Evolutionary conservation across 2,888 invertebrate genomes (phyloP).

Genomic region (Ornithoptera priamus): DNA sequence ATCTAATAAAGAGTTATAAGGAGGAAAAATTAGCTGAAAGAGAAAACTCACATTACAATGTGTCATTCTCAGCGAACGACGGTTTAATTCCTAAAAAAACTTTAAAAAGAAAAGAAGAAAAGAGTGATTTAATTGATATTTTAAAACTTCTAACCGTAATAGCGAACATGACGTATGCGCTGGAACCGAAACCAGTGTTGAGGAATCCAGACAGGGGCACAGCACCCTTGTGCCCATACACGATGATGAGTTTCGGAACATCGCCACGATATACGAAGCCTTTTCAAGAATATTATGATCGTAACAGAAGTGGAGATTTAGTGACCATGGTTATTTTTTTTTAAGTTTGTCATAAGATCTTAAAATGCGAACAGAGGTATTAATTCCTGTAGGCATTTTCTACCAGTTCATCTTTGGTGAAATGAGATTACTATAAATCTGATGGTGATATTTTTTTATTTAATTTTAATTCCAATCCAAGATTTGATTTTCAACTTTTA

Average conservation of each 20-base stretch:
- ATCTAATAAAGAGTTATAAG: constrained; percentile 10
- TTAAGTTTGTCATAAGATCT: too few relatives aligned
- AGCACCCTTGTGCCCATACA: constrained; percentile 16
- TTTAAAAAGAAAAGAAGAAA: neutral
- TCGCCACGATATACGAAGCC: constrained; percentile 13
- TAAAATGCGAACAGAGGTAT: too few relatives aligned
- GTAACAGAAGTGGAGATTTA: constrained; percentile 9
- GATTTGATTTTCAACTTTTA: too few relatives aligned
- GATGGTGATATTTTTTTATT: too few relatives aligned
- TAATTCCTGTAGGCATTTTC: too few relatives aligned
- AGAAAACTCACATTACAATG: neutral
- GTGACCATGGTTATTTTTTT: constrained; percentile 18
- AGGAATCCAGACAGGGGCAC: neutral
- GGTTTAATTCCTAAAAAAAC: neutral
- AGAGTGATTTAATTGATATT: constrained; percentile 1
- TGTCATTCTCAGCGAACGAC: neutral
- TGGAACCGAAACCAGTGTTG: neutral
- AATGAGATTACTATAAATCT: too few relatives aligned
- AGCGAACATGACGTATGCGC: constrained; percentile 3
- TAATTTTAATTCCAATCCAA: too few relatives aligned
- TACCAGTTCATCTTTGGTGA: too few relatives aligned
- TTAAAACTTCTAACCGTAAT: constrained; percentile 9
- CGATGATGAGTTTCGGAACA: constrained; percentile 5
- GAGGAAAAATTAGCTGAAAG: constrained; percentile 2
- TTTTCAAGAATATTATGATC: neutral